phyloP scores from a whole-genome alignment of 2,797 vertebrate genomes.

The Poecilia gillii region DNA sequence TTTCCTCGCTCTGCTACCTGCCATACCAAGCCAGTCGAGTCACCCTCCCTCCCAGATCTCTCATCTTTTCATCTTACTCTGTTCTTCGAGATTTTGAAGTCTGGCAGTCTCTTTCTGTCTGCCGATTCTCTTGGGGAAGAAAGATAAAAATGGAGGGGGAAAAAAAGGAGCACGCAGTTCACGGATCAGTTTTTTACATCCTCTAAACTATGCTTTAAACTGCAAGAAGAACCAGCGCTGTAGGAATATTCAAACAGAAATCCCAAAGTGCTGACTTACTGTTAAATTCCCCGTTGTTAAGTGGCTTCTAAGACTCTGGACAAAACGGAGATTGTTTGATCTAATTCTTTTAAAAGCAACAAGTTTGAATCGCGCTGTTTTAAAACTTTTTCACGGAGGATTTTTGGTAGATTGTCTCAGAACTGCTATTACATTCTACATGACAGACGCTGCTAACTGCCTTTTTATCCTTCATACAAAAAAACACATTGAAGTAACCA shows the following conservation, averaged over 20 bases:
- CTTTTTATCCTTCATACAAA: background rate
- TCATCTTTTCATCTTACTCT: constrained; percentile 52
- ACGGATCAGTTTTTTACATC: constrained; percentile 73
- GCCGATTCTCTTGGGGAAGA: constrained; percentile 56
- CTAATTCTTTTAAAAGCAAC: constrained; percentile 25
- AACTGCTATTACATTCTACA: background rate
- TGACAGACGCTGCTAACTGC: background rate
- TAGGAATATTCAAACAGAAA: constrained; percentile 63
- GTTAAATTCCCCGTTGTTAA: constrained; percentile 56
- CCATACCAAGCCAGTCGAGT: constrained; percentile 43
- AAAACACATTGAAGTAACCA: background rate
- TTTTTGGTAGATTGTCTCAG: constrained; percentile 4
- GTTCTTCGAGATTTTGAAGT: constrained; percentile 45
- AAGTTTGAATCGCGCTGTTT: constrained; percentile 21
- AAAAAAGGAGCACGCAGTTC: constrained; percentile 57
- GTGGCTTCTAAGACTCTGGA: constrained; percentile 60
- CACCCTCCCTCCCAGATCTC: constrained; percentile 51
- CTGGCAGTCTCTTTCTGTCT: constrained; percentile 40
- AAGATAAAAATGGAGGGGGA: constrained; percentile 32
- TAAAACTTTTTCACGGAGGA: background rate
- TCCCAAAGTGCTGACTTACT: constrained; percentile 49
- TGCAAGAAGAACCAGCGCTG: constrained; percentile 49
- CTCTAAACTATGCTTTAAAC: constrained; percentile 58
- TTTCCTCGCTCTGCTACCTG: constrained; percentile 76
- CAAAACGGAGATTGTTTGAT: constrained; percentile 41